These are phyloP conservation scores for Epinephelus moara DNA, from an alignment of 2,113 vertebrate genomes.

Conservation along the genomic window DNA sequence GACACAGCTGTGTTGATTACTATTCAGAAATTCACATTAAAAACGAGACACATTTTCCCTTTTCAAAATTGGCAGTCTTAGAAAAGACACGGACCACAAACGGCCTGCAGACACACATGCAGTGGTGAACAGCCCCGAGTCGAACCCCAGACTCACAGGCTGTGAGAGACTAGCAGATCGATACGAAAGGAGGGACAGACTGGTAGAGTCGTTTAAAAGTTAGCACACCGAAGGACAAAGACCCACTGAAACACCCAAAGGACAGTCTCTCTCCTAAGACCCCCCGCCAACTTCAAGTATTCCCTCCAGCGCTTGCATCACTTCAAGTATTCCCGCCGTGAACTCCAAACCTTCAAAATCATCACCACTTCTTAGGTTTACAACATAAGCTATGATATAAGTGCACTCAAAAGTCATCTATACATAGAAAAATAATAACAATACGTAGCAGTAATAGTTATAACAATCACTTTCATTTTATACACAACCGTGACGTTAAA, in stretches of 20 bases:
- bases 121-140: constrained; percentile 30
- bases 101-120: constrained; percentile 69
- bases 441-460: constrained; percentile 77
- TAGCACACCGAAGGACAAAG: constrained; percentile 63
- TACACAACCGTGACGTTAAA: constrained; percentile 74
- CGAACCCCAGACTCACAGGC: constrained; percentile 16
- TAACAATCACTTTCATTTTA: constrained; percentile 84
- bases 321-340: constrained; percentile 80
- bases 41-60: constrained; percentile 73
- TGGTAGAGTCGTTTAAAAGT: constrained; percentile 45
- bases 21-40: constrained; percentile 80
- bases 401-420: constrained; percentile 83
- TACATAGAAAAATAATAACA: constrained; percentile 85
- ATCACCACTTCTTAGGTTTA: constrained; percentile 82
- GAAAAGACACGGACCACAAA: constrained; percentile 70
- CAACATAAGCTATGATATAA: constrained; percentile 81
- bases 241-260: constrained; percentile 57
- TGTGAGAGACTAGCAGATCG: constrained; percentile 45
- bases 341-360: constrained; percentile 59
- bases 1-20: constrained; percentile 49
- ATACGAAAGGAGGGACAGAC: constrained; percentile 48
- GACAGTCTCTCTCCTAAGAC: constrained; percentile 45
- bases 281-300: constrained; percentile 74
- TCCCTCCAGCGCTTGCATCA: constrained; percentile 55
- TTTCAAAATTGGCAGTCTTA: constrained; percentile 70